These are phyloP conservation scores for Brachypalpus laphriformis DNA, from an alignment of 2,888 invertebrate species.

Conservation along the genomic window DNA sequence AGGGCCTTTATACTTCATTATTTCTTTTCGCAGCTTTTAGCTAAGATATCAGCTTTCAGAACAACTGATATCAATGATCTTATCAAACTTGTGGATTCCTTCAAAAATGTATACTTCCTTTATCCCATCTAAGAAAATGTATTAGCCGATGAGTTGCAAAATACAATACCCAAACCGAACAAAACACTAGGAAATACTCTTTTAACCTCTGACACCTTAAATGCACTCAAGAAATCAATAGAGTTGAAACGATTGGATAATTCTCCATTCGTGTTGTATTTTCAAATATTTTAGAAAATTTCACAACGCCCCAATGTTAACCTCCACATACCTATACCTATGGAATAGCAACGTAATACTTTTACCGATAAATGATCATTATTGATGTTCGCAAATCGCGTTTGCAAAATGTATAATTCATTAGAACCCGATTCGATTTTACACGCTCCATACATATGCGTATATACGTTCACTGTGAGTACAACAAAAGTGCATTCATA, in stretches of 20 bases:
- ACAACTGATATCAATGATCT: no score
- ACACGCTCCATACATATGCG: conserved; percentile 7
- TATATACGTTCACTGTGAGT: conserved; percentile 19
- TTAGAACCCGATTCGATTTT: conserved; percentile 39
- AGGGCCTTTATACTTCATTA: no score
- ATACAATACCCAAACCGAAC: no score
- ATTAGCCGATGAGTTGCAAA: no score
- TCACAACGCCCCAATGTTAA: background rate
- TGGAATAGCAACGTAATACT: background rate
- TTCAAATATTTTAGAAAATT: background rate
- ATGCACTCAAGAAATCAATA: background rate
- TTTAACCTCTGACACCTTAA: background rate
- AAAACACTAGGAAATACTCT: no score
- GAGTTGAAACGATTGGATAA: background rate
- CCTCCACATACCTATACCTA: no score
- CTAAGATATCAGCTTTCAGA: no score
- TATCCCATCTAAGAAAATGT: no score
- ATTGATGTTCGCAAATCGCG: conserved; percentile 29
- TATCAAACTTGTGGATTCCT: no score
- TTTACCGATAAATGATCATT: conserved; percentile 16
- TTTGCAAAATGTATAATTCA: conserved; percentile 56
- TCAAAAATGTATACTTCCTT: no score
- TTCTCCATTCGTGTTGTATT: background rate
- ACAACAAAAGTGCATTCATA: conserved; percentile 32
- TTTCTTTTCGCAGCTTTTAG: no score